A percentile compares a stretch with the other conserved stretches of the same genome.
phyloP scores from a whole-genome alignment of 2,888 invertebrate genomes.

The Hedya salicella region DNA sequence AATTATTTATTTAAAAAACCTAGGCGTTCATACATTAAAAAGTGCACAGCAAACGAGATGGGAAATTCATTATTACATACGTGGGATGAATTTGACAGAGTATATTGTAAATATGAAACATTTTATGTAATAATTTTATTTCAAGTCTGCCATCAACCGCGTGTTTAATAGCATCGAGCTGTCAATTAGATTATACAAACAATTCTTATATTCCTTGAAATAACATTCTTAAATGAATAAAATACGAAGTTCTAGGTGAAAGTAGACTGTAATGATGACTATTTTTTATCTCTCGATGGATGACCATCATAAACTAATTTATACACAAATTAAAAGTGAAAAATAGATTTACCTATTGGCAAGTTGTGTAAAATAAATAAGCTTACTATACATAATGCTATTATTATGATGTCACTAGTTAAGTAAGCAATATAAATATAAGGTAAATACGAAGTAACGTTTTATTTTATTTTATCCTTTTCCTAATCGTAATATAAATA shows the following conservation, averaged over 20 bases:
- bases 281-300: constrained; percentile 84
- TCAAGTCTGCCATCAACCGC: constrained; percentile 78
- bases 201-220: constrained; percentile 82
- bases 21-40: constrained; percentile 47
- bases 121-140: constrained; percentile 80
- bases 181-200: constrained; percentile 78
- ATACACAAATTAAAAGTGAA: constrained; percentile 80
- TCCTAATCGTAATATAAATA: constrained; percentile 11
- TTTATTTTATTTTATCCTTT: constrained; percentile 57
- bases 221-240: constrained; percentile 63
- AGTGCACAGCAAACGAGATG: constrained; percentile 75
- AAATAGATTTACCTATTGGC: constrained; percentile 82
- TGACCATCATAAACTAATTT: constrained; percentile 84
- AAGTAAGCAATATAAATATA: constrained; percentile 85
- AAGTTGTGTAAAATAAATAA: constrained; percentile 85
- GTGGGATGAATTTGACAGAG: constrained; percentile 76
- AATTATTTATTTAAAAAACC: constrained; percentile 37
- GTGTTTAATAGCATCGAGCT: constrained; percentile 78
- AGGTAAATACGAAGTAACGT: constrained; percentile 73
- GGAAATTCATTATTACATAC: constrained; percentile 71
- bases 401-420: constrained; percentile 85
- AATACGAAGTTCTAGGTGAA: constrained; percentile 77
- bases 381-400: constrained; percentile 80
- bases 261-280: constrained; percentile 79
- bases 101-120: constrained; percentile 81